Evolutionary conservation across 1,140 invertebrate species (phyloP), one percentile per base, ranked within the genome.

Genomic region (Wasmannia auropunctata): DNA sequence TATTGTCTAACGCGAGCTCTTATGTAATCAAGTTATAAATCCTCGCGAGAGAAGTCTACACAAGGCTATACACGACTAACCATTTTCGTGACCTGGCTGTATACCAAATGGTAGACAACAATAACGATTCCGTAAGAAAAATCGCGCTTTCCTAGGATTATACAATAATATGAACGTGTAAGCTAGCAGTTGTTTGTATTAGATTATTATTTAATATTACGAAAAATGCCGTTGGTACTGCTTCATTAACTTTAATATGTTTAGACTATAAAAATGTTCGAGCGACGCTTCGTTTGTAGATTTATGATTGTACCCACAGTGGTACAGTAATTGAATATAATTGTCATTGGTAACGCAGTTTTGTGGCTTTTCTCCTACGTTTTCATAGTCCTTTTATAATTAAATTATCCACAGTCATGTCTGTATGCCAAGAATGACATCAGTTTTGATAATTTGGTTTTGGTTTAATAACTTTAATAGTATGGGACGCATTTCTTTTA

Each of bases 21-120:
- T 65, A 14, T 54, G 85, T 83, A 83, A 83, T 83, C 79, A 72
- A 83, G 79, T 83, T 83, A 83, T 83, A 83, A 83, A 83, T 83
- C 37, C 65, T 83, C 34, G 16, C 7, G 63, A 62, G 62, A 60
- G 28, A 19, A 51, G 22, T 49, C 43, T 51, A 51, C 43, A 40
- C 31, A 19, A 67, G 65, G 56, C 34, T 31, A n/a, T n/a, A 16
- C 37, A 58, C 51, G 40, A 74, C 37, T 6, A 58, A 14, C 31
- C 43, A 79, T 65, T 80, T 80, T 80, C 46, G 31, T 54, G 75
- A 49, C 31, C 14, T 60, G 34, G 28, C 25, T 43, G 11, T 28
- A 40, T 14, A 51, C 70, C 37, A 19, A 34, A 14, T 56, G 69
- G 43, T 40, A 67, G 16, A 51, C 14, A 40, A 43, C 14, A 43